Evolutionary conservation across 2,888 invertebrate genomes (phyloP), one percentile per base, ranked within the genome.

Genomic region (Mayetiola destructor): DNA sequence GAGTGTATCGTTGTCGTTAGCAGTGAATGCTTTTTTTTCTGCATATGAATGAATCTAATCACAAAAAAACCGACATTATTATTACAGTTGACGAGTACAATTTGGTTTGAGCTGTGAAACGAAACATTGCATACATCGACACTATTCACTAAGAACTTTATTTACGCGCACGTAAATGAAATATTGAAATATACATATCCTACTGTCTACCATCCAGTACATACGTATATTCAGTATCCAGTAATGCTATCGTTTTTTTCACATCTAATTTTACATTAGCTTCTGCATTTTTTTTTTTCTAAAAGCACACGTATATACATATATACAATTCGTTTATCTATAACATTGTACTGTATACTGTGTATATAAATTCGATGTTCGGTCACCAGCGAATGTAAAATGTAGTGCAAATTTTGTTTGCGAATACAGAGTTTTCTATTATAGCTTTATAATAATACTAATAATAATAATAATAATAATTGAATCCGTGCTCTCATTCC

Each of bases 51-150:
- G 27, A 48, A 48, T 48, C 48, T 48, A 48, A 48, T 48, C 48
- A 16, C 27, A 27, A 48, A 48, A 48, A 48, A 48, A 48, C 48
- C 48, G 48, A 27, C 48, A 48, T 23, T 27, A 27, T 48, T 27
- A 48, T 48, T 48, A 48, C 48, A 48, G 48, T 48, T 48, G 48
- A 48, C 48, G 48, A 48, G 48, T 48, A 48, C 48, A 48, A 48
- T 48, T 48, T 27, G n/a, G n/a, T n/a, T n/a, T n/a, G n/a, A 48
- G 27, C 23, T 48, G 10, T 48, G 48, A 48, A n/a, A 48, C 48
- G 27, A 23, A 23, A 42, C n/a, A 42, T 48, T 27, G 48, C 27
- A 48, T 27, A 48, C 48, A 48, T n/a, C 23, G 48, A n/a, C 5
- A 27, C n/a, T 16, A 27, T 27, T n/a, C n/a, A n/a, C n/a, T 16